These are phyloP conservation scores for Mormyrops boulengeri DNA, from an alignment of 2,797 vertebrate species.

Conservation along the genomic window DNA sequence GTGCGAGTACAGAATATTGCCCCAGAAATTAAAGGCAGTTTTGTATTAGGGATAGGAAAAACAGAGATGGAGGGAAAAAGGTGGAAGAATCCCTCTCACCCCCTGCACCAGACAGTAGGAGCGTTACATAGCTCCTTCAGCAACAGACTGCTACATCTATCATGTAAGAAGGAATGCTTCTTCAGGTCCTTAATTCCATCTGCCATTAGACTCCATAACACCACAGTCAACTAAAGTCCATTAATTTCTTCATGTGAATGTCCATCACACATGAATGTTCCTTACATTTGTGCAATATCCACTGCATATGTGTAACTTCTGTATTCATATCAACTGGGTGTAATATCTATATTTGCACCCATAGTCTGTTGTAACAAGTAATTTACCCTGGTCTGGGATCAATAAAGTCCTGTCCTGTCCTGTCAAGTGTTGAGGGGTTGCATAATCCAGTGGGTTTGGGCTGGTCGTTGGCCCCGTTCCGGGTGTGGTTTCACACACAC, in stretches of 20 bases:
- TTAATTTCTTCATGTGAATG: background rate
- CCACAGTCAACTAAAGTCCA: background rate
- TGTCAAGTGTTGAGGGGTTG: background rate
- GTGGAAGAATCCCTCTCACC: background rate
- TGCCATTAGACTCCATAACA: background rate
- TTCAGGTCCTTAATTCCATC: background rate
- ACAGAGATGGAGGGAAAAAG: background rate
- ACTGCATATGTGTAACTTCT: background rate
- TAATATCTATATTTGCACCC: background rate
- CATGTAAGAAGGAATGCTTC: background rate
- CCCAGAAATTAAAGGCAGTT: background rate
- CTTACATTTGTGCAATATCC: background rate
- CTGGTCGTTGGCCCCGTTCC: background rate
- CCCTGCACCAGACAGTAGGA: background rate
- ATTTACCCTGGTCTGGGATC: background rate
- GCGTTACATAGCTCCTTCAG: background rate
- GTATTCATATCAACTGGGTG: background rate
- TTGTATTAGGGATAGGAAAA: background rate
- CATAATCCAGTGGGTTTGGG: background rate
- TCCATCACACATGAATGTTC: background rate
- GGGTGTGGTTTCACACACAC: background rate
- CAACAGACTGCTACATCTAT: background rate
- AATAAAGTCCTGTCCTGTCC: background rate
- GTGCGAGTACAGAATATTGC: background rate
- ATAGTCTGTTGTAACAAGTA: background rate